A percentile compares a stretch with the other conserved stretches of the same genome.
Evolutionary conservation across 2,797 vertebrate genomes (phyloP).

Genomic region (Liasis olivaceus): DNA sequence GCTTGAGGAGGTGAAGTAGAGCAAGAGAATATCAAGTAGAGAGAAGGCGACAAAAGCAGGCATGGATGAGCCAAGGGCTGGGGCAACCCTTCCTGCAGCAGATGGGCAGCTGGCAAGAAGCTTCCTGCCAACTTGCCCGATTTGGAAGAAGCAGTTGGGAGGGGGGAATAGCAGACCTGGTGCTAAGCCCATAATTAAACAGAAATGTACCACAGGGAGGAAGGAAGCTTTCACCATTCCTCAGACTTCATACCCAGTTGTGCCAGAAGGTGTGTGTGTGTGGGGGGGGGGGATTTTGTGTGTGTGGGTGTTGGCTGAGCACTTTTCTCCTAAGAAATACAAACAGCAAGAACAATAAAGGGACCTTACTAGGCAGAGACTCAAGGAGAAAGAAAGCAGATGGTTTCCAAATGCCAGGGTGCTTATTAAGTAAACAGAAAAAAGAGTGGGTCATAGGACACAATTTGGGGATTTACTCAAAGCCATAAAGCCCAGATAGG

Average conservation of each 20-base stretch:
- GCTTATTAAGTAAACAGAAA: no score
- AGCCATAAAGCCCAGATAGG: no score
- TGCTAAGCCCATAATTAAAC: not conserved
- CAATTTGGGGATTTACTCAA: no score
- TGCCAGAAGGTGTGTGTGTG: not conserved
- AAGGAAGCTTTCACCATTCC: not conserved
- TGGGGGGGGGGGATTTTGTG: not conserved
- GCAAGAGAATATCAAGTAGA: not conserved
- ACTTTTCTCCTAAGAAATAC: not conserved
- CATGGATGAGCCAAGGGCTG: not conserved
- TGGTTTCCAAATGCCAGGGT: no score
- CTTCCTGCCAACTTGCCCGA: not conserved
- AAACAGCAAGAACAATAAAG: not conserved
- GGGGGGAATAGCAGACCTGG: not conserved
- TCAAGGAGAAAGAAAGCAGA: no score
- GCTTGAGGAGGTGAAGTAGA: not conserved
- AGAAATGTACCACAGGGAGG: not conserved
- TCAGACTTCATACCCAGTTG: not conserved
- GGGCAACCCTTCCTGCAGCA: not conserved
- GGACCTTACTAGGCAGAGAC: not conserved
- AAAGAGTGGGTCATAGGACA: no score
- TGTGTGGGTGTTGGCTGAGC: not conserved
- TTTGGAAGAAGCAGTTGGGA: not conserved
- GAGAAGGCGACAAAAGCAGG: not conserved
- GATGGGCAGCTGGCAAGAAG: not conserved